Evolutionary conservation across 2,797 vertebrate genomes (phyloP).

Genomic region (Triplophysa bombifrons): DNA sequence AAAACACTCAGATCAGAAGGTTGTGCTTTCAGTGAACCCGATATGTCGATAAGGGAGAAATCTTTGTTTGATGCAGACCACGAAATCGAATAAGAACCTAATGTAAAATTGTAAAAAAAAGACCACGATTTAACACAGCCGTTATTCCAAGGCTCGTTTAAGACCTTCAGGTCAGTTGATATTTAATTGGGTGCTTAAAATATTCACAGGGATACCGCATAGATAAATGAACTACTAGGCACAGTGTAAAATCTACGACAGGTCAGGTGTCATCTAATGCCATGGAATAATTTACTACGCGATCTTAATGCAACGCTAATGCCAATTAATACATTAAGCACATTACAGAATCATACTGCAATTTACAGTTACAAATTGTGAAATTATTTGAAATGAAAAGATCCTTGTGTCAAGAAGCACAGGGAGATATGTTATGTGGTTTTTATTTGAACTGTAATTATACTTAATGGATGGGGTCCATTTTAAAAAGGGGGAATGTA

Average conservation of each 20-base stretch:
- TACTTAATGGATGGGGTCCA: conserved; percentile 57
- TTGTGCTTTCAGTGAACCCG: conserved; percentile 13
- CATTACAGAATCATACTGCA: conserved; percentile 75
- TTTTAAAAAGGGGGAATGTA: conserved; percentile 43
- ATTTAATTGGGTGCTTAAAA: conserved; percentile 82
- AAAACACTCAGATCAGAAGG: conserved; percentile 23
- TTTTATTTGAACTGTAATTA: conserved; percentile 58
- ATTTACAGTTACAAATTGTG: conserved; percentile 74
- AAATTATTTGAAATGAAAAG: conserved; percentile 71
- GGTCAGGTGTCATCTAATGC: conserved; percentile 79
- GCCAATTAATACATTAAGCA: conserved; percentile 82
- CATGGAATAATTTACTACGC: conserved; percentile 78
- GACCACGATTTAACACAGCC: conserved; percentile 13
- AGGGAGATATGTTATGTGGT: conserved; percentile 67
- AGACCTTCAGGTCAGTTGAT: conserved; percentile 72
- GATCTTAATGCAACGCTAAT: conserved; percentile 70
- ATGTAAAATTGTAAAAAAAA: too few relatives aligned
- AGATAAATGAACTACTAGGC: conserved; percentile 82
- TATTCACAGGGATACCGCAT: conserved; percentile 80
- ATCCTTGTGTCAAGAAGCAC: conserved; percentile 58
- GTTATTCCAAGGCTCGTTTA: conserved; percentile 56
- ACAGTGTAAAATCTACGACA: conserved; percentile 80
- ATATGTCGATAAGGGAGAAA: not conserved
- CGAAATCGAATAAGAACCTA: not conserved
- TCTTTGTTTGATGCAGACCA: not conserved